phyloP scores from a whole-genome alignment of 2,113 vertebrate species.

The Isichthys henryi region DNA sequence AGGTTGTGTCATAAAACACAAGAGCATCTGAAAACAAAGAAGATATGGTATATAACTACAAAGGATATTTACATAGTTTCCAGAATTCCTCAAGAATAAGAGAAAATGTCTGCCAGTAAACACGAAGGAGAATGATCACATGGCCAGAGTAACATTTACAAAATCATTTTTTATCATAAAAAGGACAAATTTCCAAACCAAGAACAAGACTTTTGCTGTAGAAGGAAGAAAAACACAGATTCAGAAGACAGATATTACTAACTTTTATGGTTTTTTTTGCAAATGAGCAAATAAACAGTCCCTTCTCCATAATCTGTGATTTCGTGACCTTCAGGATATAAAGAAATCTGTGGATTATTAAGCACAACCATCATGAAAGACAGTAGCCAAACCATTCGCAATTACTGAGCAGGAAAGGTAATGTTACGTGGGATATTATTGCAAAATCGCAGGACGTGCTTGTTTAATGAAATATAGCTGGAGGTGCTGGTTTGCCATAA shows the following conservation, averaged over 20 bases:
- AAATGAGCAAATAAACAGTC: constrained; percentile 1
- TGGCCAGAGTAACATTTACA: background rate
- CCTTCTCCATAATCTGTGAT: background rate
- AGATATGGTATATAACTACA: background rate
- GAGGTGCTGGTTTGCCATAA: constrained; percentile 59
- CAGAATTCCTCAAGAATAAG: background rate
- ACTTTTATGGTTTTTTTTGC: background rate
- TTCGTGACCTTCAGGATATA: background rate
- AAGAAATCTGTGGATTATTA: background rate
- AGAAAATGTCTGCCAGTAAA: background rate
- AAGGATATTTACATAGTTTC: background rate
- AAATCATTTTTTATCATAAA: background rate
- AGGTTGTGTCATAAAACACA: background rate
- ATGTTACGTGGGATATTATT: background rate
- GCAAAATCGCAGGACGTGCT: constrained; percentile 45
- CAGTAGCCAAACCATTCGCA: background rate
- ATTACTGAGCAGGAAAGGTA: background rate
- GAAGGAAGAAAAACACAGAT: background rate
- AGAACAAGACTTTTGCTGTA: background rate
- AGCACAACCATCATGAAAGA: background rate
- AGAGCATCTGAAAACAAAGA: background rate
- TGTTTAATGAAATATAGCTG: constrained; percentile 52
- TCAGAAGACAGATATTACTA: background rate
- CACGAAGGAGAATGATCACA: too few species aligned
- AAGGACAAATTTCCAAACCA: background rate